Evolutionary conservation across 2,797 vertebrate species (phyloP), one percentile per base, ranked within the genome.

Genomic region (Coracias cyanogaster): DNA sequence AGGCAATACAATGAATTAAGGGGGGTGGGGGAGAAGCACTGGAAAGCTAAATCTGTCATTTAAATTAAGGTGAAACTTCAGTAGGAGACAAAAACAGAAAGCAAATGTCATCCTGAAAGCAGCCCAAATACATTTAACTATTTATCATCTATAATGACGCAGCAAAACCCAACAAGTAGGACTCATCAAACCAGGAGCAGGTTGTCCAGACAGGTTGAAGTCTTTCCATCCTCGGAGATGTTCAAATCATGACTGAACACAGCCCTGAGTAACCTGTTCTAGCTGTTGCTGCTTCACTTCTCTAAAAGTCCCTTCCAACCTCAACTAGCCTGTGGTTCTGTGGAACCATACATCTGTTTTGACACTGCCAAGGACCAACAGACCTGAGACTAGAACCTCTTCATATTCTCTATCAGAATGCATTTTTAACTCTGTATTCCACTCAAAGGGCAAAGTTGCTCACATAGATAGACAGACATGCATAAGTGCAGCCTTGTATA

Each of bases 21-120:
- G 12, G 2, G 2, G 0, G 3, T 3, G 10, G 0, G 0, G 12
- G 4, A 5, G 37, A 33, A 26, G 28, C 33, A 64, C 65, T 48
- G 8, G n/a, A 66, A 91, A 71, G 48, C 4, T 37, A 20, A 7
- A 46, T 55, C 17, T 41, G 18, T 29, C 51, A 82, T 4, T 93
- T 4, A 88, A 84, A 65, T 33, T 61, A 52, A 26, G 4, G 12
- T 48, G 45, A 72, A 92, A 76, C 3, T 12, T 43, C 43, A 79
- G 35, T 3, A 82, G 25, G 6, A 76, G 14, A 52, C 26, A 82
- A 84, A 74, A 57, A 0, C 13, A 61, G 54, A 62, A 57, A 31
- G 26, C 24, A 74, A 73, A 25, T 15, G 31, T 4, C 35, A 86
- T 29, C 20, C 49, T 72, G 82, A 49, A 64, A 48, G 35, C 21